phyloP scores from a whole-genome alignment of 2,888 invertebrate genomes.

The Drosophila neoperkinsi region DNA sequence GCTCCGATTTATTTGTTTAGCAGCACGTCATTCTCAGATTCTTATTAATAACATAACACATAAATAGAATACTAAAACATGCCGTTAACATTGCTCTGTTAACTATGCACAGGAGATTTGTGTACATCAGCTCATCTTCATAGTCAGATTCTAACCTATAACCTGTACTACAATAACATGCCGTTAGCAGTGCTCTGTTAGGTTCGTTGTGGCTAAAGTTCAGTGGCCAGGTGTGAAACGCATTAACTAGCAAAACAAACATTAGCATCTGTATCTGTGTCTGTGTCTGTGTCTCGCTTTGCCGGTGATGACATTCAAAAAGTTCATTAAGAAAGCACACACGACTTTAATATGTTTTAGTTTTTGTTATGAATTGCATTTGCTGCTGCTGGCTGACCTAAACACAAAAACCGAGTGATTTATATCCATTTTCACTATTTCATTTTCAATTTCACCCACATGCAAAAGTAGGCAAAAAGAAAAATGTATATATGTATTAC shows the following conservation, averaged over 20 bases:
- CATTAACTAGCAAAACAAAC: conserved; percentile 20
- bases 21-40: not conserved
- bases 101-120: not conserved
- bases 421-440: conserved; percentile 34
- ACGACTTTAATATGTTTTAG: conserved; percentile 31
- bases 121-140: not conserved
- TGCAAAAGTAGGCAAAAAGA: conserved; percentile 35
- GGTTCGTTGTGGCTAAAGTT: conserved; percentile 14
- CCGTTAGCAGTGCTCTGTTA: conserved; percentile 7
- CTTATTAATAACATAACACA: not conserved
- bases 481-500: conserved; percentile 19
- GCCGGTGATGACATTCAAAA: conserved; percentile 30
- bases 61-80: not conserved
- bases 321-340: conserved; percentile 49
- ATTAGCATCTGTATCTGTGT: conserved; percentile 12
- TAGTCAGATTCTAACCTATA: not conserved
- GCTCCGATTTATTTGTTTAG: not conserved
- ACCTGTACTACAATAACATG: not conserved
- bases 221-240: conserved; percentile 42
- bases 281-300: not conserved
- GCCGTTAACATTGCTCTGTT: not conserved
- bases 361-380: conserved; percentile 45
- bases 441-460: conserved; percentile 71
- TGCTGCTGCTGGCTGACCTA: conserved; percentile 25
- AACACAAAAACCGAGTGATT: conserved; percentile 17